A percentile compares a stretch with the other conserved stretches of the same genome.
Conservation (phyloP, 53 echinoderm and acorn worm species). For the Paracentrotus lividus region DNA sequence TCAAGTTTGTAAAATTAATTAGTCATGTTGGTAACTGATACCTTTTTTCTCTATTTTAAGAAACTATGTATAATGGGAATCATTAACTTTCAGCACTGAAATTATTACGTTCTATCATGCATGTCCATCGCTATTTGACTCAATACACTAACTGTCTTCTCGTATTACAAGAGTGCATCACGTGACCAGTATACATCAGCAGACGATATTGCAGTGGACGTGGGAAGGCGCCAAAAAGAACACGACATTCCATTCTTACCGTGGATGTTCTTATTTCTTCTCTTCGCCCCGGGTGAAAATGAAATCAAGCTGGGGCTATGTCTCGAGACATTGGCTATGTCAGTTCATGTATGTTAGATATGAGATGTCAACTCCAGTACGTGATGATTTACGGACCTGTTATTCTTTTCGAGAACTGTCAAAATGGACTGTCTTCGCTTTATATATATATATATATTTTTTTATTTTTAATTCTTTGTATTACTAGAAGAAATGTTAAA, state of each 20-base stretch:
- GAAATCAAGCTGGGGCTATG: conserved; percentile 29
- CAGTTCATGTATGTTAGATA: not conserved
- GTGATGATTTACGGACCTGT: not conserved
- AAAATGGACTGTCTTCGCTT: not conserved
- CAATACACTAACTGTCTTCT: not conserved
- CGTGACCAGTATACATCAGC: not conserved
- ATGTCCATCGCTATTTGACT: not conserved
- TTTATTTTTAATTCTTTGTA: no score
- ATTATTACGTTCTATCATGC: no score
- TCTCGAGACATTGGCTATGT: conserved; percentile 11
- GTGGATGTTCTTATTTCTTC: conserved; percentile 47
- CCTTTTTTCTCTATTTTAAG: not conserved
- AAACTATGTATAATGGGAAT: not conserved
- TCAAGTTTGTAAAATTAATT: not conserved
- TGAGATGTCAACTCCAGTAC: not conserved
- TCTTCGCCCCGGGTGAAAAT: conserved; percentile 39
- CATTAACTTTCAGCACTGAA: not conserved
- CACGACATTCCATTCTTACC: not conserved
- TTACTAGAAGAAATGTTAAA: no score
- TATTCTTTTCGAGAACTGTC: not conserved
- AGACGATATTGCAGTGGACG: not conserved
- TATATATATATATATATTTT: no score
- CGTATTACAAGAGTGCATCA: conserved; percentile 13
- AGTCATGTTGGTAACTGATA: no score
- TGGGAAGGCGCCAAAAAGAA: conserved; percentile 52